Percentiles rank a stretch among this genome's conserved stretches.
phyloP scores from a whole-genome alignment of 2,113 vertebrate genomes.

The Rhegmatorhina hoffmannsi region DNA sequence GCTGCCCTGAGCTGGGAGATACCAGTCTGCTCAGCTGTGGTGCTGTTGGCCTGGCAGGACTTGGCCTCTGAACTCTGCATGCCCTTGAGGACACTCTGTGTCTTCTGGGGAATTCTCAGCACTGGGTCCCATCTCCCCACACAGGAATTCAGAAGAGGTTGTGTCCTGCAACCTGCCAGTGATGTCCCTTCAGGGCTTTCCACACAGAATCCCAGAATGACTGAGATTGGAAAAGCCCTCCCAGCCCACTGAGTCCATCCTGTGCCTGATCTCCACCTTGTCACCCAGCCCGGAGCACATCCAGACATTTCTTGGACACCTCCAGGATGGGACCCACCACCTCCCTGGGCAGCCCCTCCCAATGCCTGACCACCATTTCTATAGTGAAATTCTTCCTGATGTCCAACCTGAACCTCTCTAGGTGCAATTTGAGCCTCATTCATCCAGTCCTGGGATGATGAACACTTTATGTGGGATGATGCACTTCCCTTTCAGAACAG shows the following conservation, averaged over 20 bases:
- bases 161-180: background rate
- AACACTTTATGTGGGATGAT: background rate
- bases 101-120: background rate
- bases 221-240: background rate
- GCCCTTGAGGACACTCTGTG: background rate
- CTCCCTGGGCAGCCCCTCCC: background rate
- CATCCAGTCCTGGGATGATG: too few relatives aligned
- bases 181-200: background rate
- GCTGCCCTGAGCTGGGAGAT: too few relatives aligned
- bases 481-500: background rate
- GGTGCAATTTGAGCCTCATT: background rate
- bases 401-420: background rate
- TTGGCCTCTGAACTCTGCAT: background rate
- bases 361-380: background rate
- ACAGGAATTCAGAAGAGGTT: background rate
- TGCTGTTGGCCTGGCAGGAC: background rate
- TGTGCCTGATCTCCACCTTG: background rate
- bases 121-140: background rate
- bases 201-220: background rate
- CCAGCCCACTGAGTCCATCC: background rate
- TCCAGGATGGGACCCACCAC: background rate
- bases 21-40: background rate
- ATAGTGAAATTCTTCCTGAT: background rate
- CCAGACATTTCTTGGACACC: background rate
- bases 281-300: too few relatives aligned